Base-by-base conservation (phyloP, 2,888 invertebrate genomes). In the Podabrus alpinus region DNA sequence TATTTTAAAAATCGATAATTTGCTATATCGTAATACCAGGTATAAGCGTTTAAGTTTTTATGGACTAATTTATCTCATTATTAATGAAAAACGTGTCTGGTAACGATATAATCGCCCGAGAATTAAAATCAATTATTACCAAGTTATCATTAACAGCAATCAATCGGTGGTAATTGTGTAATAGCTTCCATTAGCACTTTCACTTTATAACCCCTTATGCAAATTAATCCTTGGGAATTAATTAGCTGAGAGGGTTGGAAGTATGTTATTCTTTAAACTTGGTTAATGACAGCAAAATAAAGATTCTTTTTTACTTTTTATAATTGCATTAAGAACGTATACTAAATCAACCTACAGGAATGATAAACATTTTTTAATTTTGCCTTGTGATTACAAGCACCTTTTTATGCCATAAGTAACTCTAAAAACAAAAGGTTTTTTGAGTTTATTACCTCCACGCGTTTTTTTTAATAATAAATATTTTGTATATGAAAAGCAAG, bases 71-170 rank as follows among this genome's bases (percentile, higher is more conserved):
- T 76, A 73, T 24, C 60, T 59, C 62, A 68, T 69, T 76, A 76
- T 68, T 72, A 73, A 67, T 68, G 60, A 69, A 76, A 76, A 77
- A 77, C 75, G 74, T 77, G 79, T 75, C 77, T 74, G 76, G 71
- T 78, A 80, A 78, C 74, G 78, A 78, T 76, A 75, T 79, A 80
- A 80, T 80, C 77, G 74, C 73, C 59, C 66, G 68, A 70, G 72
- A 77, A 79, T 79, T 77, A 78, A 78, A 76, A 71, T 77, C 77
- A 77, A 79, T 80, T 78, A 76, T 78, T 78, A 79, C 76, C 70
- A 77, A 79, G 78, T 72, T 79, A 78, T 79, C 80, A 80, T 80
- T 80, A 80, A 69, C 75, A 75, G 78, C 77, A 78, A 78, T 79
- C 79, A 77, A 76, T 79, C 78, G 76, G 76, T 73, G 68, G 76